These are phyloP conservation scores for Etheostoma perlongum DNA, from an alignment of 2,797 vertebrate species.

Conservation along the genomic window DNA sequence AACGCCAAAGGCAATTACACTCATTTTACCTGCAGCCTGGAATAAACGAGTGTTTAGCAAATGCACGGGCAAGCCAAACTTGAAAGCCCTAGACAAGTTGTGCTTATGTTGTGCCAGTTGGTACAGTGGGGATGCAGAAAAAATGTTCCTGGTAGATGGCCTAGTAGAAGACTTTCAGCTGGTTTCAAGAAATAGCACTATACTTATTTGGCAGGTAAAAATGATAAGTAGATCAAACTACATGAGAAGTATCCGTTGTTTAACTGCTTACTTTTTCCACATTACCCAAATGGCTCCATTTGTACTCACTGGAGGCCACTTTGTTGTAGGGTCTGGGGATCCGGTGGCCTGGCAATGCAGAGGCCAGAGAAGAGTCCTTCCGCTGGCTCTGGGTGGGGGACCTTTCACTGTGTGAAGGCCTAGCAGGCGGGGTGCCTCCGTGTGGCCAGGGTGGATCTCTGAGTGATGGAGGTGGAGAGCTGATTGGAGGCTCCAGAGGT, in stretches of 20 bases:
- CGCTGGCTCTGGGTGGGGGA: slow-evolving; percentile 72
- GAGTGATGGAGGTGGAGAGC: slow-evolving; percentile 76
- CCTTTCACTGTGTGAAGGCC: slow-evolving; percentile 75
- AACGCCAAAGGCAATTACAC: no score
- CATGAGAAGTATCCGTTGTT: not conserved
- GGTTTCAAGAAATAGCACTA: not conserved
- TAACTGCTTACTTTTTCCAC: not conserved
- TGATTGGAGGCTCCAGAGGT: slow-evolving; percentile 79
- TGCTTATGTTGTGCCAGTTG: no score
- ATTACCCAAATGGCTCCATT: not conserved
- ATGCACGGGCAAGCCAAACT: no score
- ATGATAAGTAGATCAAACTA: not conserved
- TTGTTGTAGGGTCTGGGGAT: slow-evolving; percentile 90
- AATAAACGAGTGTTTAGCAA: no score
- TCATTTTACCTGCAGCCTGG: no score
- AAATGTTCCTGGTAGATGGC: no score
- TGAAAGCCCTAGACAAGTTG: no score
- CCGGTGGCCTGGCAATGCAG: slow-evolving; percentile 61
- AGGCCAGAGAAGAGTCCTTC: slow-evolving; percentile 69
- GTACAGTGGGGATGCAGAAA: no score
- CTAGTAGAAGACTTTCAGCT: not conserved
- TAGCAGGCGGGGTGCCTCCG: slow-evolving; percentile 81
- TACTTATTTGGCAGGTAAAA: slow-evolving; percentile 2
- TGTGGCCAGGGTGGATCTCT: slow-evolving; percentile 87
- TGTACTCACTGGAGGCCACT: slow-evolving; percentile 90